These are phyloP conservation scores for Pogonocichla stellata DNA, from an alignment of 2,113 vertebrate genomes.

Conservation along the genomic window DNA sequence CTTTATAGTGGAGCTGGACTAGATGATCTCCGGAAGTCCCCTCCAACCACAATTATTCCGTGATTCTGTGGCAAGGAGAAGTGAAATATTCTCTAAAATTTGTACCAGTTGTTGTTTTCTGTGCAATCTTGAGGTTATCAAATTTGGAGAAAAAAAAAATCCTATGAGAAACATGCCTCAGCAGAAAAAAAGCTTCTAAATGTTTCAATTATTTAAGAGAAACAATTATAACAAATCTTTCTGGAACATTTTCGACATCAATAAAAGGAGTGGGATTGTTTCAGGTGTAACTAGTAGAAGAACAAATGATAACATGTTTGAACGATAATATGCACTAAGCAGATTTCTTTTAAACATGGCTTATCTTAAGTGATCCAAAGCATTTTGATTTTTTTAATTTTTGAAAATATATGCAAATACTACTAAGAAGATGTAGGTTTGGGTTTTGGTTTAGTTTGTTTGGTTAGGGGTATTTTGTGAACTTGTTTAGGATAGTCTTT, in stretches of 20 bases:
- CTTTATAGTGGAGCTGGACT: not conserved
- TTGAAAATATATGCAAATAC: not conserved
- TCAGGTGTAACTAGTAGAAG: not conserved
- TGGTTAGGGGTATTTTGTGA: not conserved
- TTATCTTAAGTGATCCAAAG: not conserved
- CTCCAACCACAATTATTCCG: not conserved
- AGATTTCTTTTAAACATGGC: not conserved
- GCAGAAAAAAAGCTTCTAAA: not conserved
- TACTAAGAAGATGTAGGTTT: not conserved
- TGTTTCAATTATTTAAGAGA: not conserved
- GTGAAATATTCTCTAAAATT: not conserved
- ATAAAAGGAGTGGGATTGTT: not conserved
- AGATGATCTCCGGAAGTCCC: not conserved
- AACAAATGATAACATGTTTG: not conserved
- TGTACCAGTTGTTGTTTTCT: not conserved
- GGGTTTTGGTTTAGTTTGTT: fast-evolving
- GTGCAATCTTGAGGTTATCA: not conserved
- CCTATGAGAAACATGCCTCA: not conserved
- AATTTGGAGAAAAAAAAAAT: not conserved
- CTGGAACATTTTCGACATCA: not conserved
- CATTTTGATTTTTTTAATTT: not conserved
- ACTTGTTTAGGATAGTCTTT: not conserved
- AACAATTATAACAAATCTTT: not conserved
- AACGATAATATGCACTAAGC: not conserved
- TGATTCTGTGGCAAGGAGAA: not conserved